These are phyloP conservation scores for Copidosoma floridanum DNA, from an alignment of 1,140 invertebrate species.

Conservation along the genomic window DNA sequence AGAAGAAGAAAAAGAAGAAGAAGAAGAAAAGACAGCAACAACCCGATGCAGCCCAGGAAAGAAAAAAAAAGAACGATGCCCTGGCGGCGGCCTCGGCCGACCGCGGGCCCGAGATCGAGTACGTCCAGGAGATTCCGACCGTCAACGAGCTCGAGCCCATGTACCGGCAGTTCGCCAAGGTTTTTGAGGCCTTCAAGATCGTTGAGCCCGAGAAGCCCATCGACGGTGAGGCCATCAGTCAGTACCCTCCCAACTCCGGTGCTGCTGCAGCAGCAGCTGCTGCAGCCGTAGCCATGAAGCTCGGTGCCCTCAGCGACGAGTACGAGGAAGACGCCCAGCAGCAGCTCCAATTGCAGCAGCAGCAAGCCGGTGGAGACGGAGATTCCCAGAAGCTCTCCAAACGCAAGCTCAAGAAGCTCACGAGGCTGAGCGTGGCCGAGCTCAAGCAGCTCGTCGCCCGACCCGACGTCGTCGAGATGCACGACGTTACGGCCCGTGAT, in stretches of 20 bases:
- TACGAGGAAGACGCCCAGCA: conserved; percentile 63
- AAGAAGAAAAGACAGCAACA: no score
- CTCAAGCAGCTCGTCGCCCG: conserved; percentile 89
- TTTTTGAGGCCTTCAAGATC: conserved; percentile 88
- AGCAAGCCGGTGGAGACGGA: conserved; percentile 65
- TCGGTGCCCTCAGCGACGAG: conserved; percentile 63
- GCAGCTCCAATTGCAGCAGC: conserved; percentile 62
- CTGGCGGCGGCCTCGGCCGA: conserved; percentile 34
- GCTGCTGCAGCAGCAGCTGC: conserved; percentile 49
- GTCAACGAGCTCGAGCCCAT: conserved; percentile 80
- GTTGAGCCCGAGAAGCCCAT: conserved; percentile 60
- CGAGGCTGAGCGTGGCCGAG: conserved; percentile 90
- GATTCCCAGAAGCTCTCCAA: conserved; percentile 90
- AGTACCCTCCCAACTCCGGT: conserved; percentile 51
- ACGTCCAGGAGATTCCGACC: conserved; percentile 76
- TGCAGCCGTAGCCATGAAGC: conserved; percentile 54
- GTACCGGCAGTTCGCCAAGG: conserved; percentile 81
- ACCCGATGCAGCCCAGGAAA: conserved; percentile 48
- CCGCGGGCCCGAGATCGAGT: conserved; percentile 59
- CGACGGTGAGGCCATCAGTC: conserved; percentile 49
- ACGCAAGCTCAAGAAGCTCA: conserved; percentile 91
- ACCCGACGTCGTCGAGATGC: conserved; percentile 99
- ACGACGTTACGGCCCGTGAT: conserved; percentile 97
- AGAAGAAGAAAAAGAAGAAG: conserved; percentile 71
- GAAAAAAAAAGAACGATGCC: conserved; percentile 37